Evolutionary conservation across 1,140 invertebrate species (phyloP).

Genomic region (Myzus persicae): DNA sequence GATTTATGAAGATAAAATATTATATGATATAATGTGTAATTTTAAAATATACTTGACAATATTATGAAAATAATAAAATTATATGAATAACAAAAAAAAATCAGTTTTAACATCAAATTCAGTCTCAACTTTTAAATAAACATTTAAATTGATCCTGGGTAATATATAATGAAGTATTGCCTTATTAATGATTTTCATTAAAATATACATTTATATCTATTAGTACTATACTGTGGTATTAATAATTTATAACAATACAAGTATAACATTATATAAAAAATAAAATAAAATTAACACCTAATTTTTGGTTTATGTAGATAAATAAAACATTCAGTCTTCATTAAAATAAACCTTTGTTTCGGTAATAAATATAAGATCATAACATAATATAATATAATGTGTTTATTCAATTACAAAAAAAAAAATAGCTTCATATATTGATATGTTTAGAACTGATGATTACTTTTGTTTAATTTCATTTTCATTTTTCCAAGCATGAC

Average conservation of each 20-base stretch:
- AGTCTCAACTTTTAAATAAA: no score
- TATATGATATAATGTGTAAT: no score
- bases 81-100: no score
- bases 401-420: not conserved
- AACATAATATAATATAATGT: conserved; percentile 11
- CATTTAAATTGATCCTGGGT: not conserved
- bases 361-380: conserved; percentile 16
- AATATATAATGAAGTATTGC: conserved; percentile 16
- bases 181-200: conserved; percentile 23
- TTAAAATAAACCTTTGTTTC: not conserved
- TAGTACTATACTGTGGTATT: conserved; percentile 18
- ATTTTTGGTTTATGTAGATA: not conserved
- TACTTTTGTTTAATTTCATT: conserved; percentile 7
- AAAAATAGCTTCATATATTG: conserved; percentile 24
- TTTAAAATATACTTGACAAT: no score
- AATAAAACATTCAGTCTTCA: conserved; percentile 7
- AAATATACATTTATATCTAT: not conserved
- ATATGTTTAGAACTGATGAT: conserved; percentile 21
- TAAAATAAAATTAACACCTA: not conserved
- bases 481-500: conserved; percentile 27
- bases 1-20: no score
- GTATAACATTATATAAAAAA: not conserved
- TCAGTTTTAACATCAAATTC: no score
- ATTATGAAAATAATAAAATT: no score
- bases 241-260: not conserved